phyloP scores from a whole-genome alignment of 2,113 vertebrate genomes.

The Siphamia tubifer region DNA sequence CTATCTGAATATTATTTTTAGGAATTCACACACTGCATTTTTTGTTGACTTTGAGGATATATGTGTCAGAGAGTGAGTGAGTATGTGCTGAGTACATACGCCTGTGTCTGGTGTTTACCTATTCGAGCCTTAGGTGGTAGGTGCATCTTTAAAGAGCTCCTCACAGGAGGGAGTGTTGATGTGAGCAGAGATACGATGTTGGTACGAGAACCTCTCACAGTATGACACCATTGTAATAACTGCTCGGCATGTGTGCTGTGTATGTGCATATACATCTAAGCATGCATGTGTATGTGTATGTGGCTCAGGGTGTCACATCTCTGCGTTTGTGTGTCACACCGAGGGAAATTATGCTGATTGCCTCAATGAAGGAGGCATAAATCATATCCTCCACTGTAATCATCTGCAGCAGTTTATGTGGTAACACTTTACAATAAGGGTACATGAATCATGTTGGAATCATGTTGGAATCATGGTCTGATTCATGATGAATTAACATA shows the following conservation, averaged over 20 bases:
- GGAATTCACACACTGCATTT: background rate
- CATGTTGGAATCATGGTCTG: too few relatives aligned
- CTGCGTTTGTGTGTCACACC: constrained; percentile 38
- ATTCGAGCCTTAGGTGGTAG: constrained; percentile 23
- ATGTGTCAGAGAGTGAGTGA: background rate
- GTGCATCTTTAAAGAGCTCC: constrained; percentile 51
- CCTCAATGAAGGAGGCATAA: constrained; percentile 68
- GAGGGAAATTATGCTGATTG: constrained; percentile 71
- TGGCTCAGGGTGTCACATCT: background rate
- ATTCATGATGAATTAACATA: too few relatives aligned
- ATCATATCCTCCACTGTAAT: constrained; percentile 64
- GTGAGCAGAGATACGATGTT: constrained; percentile 20
- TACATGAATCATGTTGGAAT: too few relatives aligned
- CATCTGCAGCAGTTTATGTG: constrained; percentile 62
- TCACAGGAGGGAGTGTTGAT: constrained; percentile 24
- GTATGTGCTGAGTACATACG: background rate
- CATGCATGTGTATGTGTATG: background rate
- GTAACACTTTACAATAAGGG: too few relatives aligned
- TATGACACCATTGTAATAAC: constrained; percentile 6
- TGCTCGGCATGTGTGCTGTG: constrained; percentile 10
- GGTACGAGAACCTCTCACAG: constrained; percentile 8
- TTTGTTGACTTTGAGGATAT: background rate
- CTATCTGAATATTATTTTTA: too few relatives aligned
- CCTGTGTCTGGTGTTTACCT: constrained; percentile 35
- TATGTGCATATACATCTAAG: constrained; percentile 4